Evolutionary conservation across 2,797 vertebrate species (phyloP), one percentile per base, ranked within the genome.

Genomic region (Sciaenops ocellatus): DNA sequence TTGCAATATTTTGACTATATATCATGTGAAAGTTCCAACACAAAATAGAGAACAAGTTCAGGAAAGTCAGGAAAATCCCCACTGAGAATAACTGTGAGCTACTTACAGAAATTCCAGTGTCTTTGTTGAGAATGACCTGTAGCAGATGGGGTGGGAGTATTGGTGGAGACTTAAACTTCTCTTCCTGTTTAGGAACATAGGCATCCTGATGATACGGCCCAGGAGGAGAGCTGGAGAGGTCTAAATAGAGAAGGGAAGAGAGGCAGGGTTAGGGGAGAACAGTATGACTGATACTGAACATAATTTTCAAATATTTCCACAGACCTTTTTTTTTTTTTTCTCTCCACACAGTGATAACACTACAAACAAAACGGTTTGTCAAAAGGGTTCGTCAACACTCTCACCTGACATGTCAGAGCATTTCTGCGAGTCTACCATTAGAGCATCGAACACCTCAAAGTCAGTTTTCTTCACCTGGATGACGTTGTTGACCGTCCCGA

Each of bases 381-480:
- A 34, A 54, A 30, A 18, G 0, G 6, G 1, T 17, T 3, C 11
- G 5, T 51, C 20, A 44, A 20, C 26, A 89, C 34, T 9, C 96
- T 82, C 91, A 99, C 98, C 98, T 90, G 98, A 99, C 93, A 97
- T 82, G 66, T 99, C 98, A 0, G 98, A 99, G 88, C 96, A 97
- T 85, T 99, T 99, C 54, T 98, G 97, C 1, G 98, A 99, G 93
- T 99, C 98, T 87, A 99, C 98, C 98, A 99, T 98, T 68, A 99
- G 95, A 67, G 98, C 98, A 82, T 99, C 98, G 3, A 99, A 99
- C 59, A 99, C 98, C 95, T 99, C 98, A 89, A 99, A 99, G 94
- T 99, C 98, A 0, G 98, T 99, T 93, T 97, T 98, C 96, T 97
- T 98, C 95, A 99, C 98, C 87, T 98, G 97, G 91, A 99, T 98